Conservation (phyloP, 2,888 invertebrate species). For the Petrolisthes manimaculis region DNA sequence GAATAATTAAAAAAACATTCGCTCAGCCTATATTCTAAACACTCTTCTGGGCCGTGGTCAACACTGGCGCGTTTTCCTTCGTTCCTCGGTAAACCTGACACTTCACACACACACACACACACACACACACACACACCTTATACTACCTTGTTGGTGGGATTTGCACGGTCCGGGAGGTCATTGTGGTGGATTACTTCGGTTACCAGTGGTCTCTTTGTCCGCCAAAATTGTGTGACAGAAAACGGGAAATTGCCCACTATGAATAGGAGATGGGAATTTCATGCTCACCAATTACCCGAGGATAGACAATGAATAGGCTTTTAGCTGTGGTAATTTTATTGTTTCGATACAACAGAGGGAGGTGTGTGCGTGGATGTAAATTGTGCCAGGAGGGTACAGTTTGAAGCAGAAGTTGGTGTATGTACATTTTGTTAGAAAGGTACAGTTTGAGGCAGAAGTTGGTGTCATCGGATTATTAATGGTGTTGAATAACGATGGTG, state of each 20-base stretch:
- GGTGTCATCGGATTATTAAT: too few relatives aligned
- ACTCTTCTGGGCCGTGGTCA: too few relatives aligned
- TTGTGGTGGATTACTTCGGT: constrained; percentile 37
- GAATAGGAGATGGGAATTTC: constrained; percentile 60
- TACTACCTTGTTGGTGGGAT: constrained; percentile 37
- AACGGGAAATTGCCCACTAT: constrained; percentile 47
- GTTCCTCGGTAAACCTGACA: too few relatives aligned
- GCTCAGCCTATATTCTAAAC: too few relatives aligned
- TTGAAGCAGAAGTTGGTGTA: too few relatives aligned
- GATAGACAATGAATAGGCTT: constrained; percentile 42
- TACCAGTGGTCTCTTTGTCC: constrained; percentile 47
- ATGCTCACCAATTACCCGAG: constrained; percentile 45
- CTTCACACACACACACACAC: too few relatives aligned
- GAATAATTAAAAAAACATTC: too few relatives aligned
- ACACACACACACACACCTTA: too few relatives aligned
- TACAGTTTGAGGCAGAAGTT: too few relatives aligned
- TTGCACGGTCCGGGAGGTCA: constrained; percentile 40
- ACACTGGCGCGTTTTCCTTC: too few relatives aligned
- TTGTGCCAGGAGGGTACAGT: neutral
- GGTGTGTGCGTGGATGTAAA: constrained; percentile 2
- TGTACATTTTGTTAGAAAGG: too few relatives aligned
- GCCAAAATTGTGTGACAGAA: constrained; percentile 43
- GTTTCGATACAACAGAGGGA: constrained; percentile 37
- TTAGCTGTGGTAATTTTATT: constrained; percentile 46
- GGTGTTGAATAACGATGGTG: too few relatives aligned